Conservation (phyloP, 1,140 invertebrate genomes). For the Trigoniulus corallinus region DNA sequence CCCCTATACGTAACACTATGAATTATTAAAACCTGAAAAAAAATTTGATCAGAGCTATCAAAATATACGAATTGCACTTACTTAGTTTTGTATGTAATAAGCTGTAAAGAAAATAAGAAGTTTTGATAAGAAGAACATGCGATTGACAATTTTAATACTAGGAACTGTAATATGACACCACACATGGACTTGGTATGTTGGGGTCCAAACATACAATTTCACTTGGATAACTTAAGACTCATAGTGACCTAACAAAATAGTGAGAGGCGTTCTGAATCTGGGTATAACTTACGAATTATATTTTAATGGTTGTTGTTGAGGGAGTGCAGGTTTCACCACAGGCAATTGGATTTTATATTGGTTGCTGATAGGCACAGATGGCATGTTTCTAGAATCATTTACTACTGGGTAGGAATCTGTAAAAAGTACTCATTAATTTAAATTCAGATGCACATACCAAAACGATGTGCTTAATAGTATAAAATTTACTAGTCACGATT, state of each 20-base stretch:
- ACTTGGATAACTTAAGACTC: not conserved
- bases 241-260: not conserved
- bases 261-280: no score
- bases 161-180: not conserved
- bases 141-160: conserved; percentile 1
- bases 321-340: no score
- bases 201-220: not conserved
- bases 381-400: not conserved
- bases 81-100: conserved; percentile 9
- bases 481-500: not conserved
- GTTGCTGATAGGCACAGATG: not conserved
- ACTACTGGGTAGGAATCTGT: not conserved
- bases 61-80: not conserved
- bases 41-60: not conserved
- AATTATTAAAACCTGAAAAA: not conserved
- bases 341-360: not conserved
- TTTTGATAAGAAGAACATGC: not conserved
- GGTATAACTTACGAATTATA: not conserved
- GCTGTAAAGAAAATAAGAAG: conserved; percentile 6
- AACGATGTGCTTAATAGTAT: no score
- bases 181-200: not conserved
- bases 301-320: no score
- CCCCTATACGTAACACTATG: not conserved
- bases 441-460: no score
- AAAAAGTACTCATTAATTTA: no score